These are phyloP conservation scores for Andinoacara biseriatus DNA, from an alignment of 2,113 vertebrate genomes.

Conservation along the genomic window DNA sequence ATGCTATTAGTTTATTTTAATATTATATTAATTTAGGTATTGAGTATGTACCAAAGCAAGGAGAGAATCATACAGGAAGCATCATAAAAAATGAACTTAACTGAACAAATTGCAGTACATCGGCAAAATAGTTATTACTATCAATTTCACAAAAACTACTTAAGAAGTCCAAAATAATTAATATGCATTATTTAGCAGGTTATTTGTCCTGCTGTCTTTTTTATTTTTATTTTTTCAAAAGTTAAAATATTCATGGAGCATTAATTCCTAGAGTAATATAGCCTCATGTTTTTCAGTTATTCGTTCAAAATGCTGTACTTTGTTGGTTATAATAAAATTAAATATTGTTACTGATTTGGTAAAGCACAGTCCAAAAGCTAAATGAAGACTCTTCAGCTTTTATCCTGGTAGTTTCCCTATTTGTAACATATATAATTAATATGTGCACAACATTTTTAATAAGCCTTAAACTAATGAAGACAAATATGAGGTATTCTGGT, in stretches of 20 bases:
- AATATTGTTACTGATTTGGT: slow-evolving; percentile 9
- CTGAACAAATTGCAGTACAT: slow-evolving; percentile 16
- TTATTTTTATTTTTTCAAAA: background rate
- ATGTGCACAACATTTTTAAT: slow-evolving; percentile 25
- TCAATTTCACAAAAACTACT: background rate
- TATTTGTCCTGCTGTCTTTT: background rate
- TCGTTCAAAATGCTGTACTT: slow-evolving; percentile 2
- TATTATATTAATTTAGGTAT: slow-evolving; percentile 77
- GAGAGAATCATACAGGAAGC: slow-evolving; percentile 52
- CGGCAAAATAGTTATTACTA: background rate
- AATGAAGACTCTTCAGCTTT: slow-evolving; percentile 18
- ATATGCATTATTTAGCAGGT: background rate
- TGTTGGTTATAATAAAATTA: background rate
- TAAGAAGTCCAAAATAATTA: slow-evolving; percentile 1
- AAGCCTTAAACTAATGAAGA: slow-evolving; percentile 34
- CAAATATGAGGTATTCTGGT: slow-evolving; percentile 70
- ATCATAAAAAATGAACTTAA: slow-evolving; percentile 36
- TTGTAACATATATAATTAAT: slow-evolving; percentile 31
- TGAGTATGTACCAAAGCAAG: slow-evolving; percentile 79
- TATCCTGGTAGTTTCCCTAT: slow-evolving; percentile 24
- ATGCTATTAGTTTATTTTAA: slow-evolving; percentile 61
- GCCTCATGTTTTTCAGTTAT: background rate
- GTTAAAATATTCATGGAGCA: background rate
- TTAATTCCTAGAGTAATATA: background rate
- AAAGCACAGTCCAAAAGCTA: background rate